Percentiles rank a stretch among this genome's conserved stretches.
phyloP scores from a whole-genome alignment of 2,113 vertebrate species.

The Gnathonemus longibarbis region DNA sequence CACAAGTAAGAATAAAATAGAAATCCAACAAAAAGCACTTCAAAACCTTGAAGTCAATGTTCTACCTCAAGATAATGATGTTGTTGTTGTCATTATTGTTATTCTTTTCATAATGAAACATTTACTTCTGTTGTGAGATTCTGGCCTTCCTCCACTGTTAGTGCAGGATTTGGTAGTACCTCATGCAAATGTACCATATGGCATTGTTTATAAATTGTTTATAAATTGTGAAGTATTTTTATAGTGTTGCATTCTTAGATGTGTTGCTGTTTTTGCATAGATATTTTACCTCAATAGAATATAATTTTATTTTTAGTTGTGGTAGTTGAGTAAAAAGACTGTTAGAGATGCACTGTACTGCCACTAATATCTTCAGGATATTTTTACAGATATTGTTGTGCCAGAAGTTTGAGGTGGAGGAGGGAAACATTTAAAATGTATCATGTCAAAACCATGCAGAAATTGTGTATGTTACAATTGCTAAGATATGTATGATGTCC shows the following conservation, averaged over 20 bases:
- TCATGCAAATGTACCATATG: conserved; percentile 52
- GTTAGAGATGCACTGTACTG: conserved; percentile 51
- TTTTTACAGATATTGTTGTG: conserved; percentile 24
- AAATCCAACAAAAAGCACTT: conserved; percentile 79
- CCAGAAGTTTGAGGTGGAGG: conserved; percentile 19
- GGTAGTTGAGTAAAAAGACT: conserved; percentile 28
- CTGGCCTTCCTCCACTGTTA: conserved; percentile 41
- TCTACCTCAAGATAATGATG: conserved; percentile 85
- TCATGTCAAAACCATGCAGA: conserved; percentile 10
- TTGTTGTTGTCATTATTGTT: conserved; percentile 42
- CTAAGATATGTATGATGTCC: conserved; percentile 12
- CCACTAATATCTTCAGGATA: conserved; percentile 38
- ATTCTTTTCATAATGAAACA: conserved; percentile 53
- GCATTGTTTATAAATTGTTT: conserved; percentile 33
- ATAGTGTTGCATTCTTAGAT: conserved; percentile 31
- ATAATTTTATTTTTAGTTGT: conserved; percentile 10
- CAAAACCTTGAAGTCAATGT: conserved; percentile 87
- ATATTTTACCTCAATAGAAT: conserved; percentile 29
- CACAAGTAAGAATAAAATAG: conserved; percentile 46
- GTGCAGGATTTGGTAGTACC: conserved; percentile 52
- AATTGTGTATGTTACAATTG: background rate
- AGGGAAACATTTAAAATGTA: background rate
- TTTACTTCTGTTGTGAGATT: conserved; percentile 34
- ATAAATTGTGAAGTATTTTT: conserved; percentile 29
- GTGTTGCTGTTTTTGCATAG: conserved; percentile 23